These are phyloP conservation scores for Drosophila ercepeae DNA, from an alignment of 1,140 invertebrate genomes.

Conservation along the genomic window DNA sequence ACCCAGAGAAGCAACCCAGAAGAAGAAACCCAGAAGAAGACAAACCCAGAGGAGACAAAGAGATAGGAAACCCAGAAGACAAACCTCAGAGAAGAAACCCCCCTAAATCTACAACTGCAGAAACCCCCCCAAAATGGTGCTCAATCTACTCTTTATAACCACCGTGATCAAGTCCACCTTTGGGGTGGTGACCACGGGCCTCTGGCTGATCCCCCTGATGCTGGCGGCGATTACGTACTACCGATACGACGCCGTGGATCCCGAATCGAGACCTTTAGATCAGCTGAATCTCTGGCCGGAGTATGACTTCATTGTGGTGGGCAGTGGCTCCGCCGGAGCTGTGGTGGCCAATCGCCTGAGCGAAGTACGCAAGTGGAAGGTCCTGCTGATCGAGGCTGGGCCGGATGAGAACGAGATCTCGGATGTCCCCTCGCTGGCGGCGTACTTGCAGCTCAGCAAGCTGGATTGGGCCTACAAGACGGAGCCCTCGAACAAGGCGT, in stretches of 20 bases:
- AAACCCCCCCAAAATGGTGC: slow-evolving; percentile 86
- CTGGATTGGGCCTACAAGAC: slow-evolving; percentile 97
- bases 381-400: slow-evolving; percentile 95
- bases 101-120: too few relatives aligned
- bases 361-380: slow-evolving; percentile 91
- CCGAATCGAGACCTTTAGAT: slow-evolving; percentile 89
- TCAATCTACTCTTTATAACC: slow-evolving; percentile 89
- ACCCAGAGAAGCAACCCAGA: too few relatives aligned
- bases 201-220: slow-evolving; percentile 92
- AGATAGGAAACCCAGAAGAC: too few relatives aligned
- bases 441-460: slow-evolving; percentile 93
- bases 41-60: too few relatives aligned
- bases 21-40: too few relatives aligned
- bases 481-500: slow-evolving; percentile 92
- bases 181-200: slow-evolving; percentile 88
- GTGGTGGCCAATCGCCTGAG: slow-evolving; percentile 95
- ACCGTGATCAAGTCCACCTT: slow-evolving; percentile 90
- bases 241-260: slow-evolving; percentile 92
- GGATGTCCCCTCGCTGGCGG: slow-evolving; percentile 94
- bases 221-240: slow-evolving; percentile 92
- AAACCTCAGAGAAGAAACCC: too few relatives aligned
- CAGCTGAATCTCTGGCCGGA: slow-evolving; percentile 85
- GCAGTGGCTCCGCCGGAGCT: slow-evolving; percentile 91
- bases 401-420: slow-evolving; percentile 96
- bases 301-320: slow-evolving; percentile 94